Base-by-base conservation (phyloP, 1,140 invertebrate genomes). In the Idris sp. region DNA sequence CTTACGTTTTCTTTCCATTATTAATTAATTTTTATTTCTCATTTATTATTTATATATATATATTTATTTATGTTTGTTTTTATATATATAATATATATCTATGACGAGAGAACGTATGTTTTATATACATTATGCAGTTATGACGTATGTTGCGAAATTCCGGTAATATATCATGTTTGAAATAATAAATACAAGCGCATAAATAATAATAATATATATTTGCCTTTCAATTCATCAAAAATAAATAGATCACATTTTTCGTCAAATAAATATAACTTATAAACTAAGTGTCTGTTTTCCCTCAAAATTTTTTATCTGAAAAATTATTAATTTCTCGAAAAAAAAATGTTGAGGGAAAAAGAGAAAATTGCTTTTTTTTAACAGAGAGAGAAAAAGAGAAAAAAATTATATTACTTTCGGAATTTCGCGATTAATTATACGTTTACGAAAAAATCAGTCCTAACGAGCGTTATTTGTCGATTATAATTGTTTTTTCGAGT, bases 101-200 rank as follows among this genome's bases (percentile, higher is more conserved):
- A 80, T 77, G 81, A 83, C 79, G 79, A 81, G 79, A 85, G 72
- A 81, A 83, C 80, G 68, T 84, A 61, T 38, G 68, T n/a, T 74
- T 64, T 74, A 85, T 84, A 78, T 86, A 86, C 83, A 86, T 77
- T 80, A 83, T 84, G 82, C 79, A 43, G 67, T 81, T 73, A 78
- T 83, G 79, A 84, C 75, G 78, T 77, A 13, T 56, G 10, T n/a
- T 53, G 9, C 40, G 22, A 22, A 62, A 62, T 62, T 62, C 28
- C 58, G 46, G 11, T 28, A 36, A 6, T 18, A 22, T 26, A 43
- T 58, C 4, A 16, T 18, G 11, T 16, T 2, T 9, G 19, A 40
- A 62, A 62, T 65, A 64, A 64, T 53, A 53, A 64, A n/a, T n/a
- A n/a, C n/a, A 53, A 8, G 35, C 28, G 22, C 36, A 53, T 56